Percentiles rank a stretch among this genome's conserved stretches.
These are phyloP conservation scores for Tetragnatha montana DNA, from an alignment of 2,888 invertebrate genomes.

Conservation along the genomic window DNA sequence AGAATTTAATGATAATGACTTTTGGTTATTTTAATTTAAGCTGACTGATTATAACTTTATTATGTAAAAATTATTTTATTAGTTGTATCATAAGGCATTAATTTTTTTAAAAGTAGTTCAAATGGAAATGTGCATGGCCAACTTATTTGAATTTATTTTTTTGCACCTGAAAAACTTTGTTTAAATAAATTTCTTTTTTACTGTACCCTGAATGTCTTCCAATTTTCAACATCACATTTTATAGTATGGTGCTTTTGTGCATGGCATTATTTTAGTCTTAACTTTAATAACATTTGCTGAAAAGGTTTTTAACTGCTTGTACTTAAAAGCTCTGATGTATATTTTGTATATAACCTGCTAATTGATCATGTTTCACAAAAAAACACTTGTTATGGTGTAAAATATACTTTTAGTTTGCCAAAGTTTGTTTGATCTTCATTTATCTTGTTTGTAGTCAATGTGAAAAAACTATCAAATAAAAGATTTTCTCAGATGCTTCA, in stretches of 20 bases:
- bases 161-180: neutral
- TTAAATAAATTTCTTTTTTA: neutral
- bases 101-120: no score
- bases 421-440: constrained; percentile 30
- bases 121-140: no score
- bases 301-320: constrained; percentile 6
- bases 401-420: constrained; percentile 43
- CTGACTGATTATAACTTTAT: no score
- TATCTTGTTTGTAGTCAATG: constrained; percentile 25
- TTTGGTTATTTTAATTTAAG: no score
- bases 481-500: no score
- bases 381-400: neutral
- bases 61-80: no score
- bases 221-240: constrained; percentile 28
- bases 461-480: constrained; percentile 36
- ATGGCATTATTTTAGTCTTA: constrained; percentile 1
- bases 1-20: no score
- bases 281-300: no score
- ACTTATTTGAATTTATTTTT: no score
- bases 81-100: no score
- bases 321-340: constrained; percentile 44
- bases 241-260: constrained; percentile 36
- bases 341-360: constrained; percentile 56
- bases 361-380: constrained; percentile 31
- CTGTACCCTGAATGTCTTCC: constrained; percentile 47